These are phyloP conservation scores for Tuta absoluta DNA, from an alignment of 2,888 invertebrate genomes.

Conservation along the genomic window DNA sequence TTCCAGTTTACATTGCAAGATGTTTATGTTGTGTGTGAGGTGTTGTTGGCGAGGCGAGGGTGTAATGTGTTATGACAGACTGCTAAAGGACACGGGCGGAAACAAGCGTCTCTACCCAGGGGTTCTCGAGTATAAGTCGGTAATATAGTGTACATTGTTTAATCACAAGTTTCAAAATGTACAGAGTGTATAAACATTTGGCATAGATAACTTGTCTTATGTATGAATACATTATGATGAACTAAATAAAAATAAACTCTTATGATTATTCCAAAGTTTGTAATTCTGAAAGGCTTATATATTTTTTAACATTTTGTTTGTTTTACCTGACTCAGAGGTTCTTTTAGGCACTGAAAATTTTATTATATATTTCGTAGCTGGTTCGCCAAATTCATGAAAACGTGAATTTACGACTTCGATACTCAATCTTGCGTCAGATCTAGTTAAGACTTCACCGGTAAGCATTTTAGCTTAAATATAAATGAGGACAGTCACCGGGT, in stretches of 20 bases:
- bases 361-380: constrained; percentile 37
- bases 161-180: constrained; percentile 63
- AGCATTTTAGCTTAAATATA: constrained; percentile 43
- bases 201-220: constrained; percentile 64
- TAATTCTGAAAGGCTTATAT: constrained; percentile 64
- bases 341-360: constrained; percentile 69
- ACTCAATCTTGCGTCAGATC: constrained; percentile 45
- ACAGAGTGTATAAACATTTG: constrained; percentile 72
- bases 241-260: constrained; percentile 65
- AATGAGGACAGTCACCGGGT: constrained; percentile 47
- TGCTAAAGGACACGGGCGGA: background rate
- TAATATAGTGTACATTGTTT: constrained; percentile 56
- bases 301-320: constrained; percentile 48
- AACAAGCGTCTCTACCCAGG: no score
- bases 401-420: constrained; percentile 29
- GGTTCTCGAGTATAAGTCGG: constrained; percentile 42
- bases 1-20: no score
- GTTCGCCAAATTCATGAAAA: constrained; percentile 55
- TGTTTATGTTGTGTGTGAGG: no score
- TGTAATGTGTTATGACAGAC: constrained; percentile 13
- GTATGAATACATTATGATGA: constrained; percentile 55
- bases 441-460: constrained; percentile 37
- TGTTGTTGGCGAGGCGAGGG: background rate
- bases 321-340: constrained; percentile 64
- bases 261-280: constrained; percentile 60